A percentile compares a stretch with the other conserved stretches of the same genome.
These are phyloP conservation scores for Lasioglossum malachurum DNA, from an alignment of 2,888 invertebrate species.

Conservation along the genomic window DNA sequence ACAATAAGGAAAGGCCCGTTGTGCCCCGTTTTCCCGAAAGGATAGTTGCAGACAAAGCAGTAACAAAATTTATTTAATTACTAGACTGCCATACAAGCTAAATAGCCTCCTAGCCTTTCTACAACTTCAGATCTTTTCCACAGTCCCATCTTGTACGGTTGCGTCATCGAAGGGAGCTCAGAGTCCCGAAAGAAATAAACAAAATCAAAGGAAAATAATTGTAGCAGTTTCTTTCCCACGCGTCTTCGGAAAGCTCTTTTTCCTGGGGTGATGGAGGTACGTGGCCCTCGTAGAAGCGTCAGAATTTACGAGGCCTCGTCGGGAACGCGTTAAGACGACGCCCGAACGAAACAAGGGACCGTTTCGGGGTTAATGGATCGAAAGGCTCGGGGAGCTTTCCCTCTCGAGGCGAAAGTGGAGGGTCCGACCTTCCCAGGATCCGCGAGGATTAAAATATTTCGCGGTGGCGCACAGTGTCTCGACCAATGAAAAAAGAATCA, in stretches of 20 bases:
- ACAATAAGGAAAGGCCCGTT: background rate
- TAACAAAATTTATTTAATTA: too few relatives aligned
- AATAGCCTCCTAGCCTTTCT: too few relatives aligned
- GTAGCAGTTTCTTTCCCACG: background rate
- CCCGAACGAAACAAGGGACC: background rate
- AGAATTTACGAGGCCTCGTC: slow-evolving; percentile 21
- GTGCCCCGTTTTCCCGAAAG: too few relatives aligned
- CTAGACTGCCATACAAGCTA: too few relatives aligned
- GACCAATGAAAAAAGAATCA: too few relatives aligned
- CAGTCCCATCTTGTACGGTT: background rate
- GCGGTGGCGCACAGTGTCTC: background rate
- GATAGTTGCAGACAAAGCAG: too few relatives aligned
- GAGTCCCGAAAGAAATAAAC: background rate
- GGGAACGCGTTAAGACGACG: slow-evolving; percentile 12
- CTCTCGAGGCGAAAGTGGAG: background rate
- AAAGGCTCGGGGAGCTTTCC: background rate
- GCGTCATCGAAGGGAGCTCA: background rate
- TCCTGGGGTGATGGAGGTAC: background rate
- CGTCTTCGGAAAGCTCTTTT: background rate
- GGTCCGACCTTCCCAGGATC: background rate
- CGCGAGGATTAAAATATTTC: slow-evolving; percentile 35
- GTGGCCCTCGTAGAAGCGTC: slow-evolving; percentile 3
- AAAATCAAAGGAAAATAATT: background rate
- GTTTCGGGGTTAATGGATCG: slow-evolving; percentile 21
- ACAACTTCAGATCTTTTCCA: too few relatives aligned